These are phyloP conservation scores for Penaeus chinensis DNA, from an alignment of 1,140 invertebrate species.

Conservation along the genomic window DNA sequence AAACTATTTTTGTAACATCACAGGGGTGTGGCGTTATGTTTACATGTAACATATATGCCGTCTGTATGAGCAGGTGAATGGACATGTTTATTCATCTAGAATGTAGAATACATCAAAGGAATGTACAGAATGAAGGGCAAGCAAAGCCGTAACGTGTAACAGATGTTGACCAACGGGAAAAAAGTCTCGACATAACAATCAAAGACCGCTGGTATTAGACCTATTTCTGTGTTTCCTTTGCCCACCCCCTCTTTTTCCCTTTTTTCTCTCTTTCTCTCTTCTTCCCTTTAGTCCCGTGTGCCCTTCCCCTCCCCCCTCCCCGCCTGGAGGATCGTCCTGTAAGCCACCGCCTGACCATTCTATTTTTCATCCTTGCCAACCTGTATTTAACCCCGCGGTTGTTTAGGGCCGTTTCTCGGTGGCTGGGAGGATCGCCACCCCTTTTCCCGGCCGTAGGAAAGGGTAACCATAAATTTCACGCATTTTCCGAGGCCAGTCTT, in stretches of 20 bases:
- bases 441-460: constrained; percentile 25
- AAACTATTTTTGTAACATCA: too few species aligned
- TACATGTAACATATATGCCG: too few species aligned
- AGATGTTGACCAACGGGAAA: too few species aligned
- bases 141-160: too few species aligned
- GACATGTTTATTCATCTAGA: too few species aligned
- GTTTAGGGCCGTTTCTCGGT: constrained; percentile 10
- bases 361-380: constrained; percentile 21
- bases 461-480: constrained; percentile 53
- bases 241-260: not conserved
- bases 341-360: constrained; percentile 8
- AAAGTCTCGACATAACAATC: too few species aligned
- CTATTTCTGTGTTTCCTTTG: not conserved
- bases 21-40: too few species aligned
- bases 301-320: not conserved
- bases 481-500: constrained; percentile 40
- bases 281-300: not conserved
- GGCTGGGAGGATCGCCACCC: constrained; percentile 11
- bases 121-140: too few species aligned
- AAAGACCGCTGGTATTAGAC: too few species aligned
- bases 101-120: too few species aligned
- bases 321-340: not conserved
- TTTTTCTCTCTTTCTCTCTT: not conserved
- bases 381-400: constrained; percentile 27
- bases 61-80: too few species aligned